phyloP scores from a whole-genome alignment of 2,113 vertebrate genomes.

The Uria aalge region DNA sequence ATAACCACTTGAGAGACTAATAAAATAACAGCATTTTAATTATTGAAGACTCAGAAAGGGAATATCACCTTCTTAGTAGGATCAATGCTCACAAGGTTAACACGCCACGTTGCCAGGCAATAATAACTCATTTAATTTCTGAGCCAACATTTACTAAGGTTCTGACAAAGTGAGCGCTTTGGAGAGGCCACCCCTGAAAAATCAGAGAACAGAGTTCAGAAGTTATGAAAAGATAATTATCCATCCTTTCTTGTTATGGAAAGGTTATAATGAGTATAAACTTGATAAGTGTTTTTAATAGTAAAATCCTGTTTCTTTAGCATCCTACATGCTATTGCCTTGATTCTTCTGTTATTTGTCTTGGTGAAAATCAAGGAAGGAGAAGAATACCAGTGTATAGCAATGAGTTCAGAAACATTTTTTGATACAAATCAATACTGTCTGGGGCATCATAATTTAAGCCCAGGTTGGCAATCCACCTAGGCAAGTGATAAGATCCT shows the following conservation, averaged over 20 bases:
- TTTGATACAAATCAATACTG: not conserved
- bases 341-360: not conserved
- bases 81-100: not conserved
- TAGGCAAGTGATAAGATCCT: not conserved
- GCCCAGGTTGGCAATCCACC: not conserved
- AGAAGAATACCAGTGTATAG: not conserved
- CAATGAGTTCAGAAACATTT: not conserved
- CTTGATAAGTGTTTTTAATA: not conserved
- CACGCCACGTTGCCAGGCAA: not conserved
- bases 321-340: not conserved
- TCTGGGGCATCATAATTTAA: not conserved
- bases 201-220: not conserved
- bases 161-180: not conserved
- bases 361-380: not conserved
- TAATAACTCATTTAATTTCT: not conserved
- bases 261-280: not conserved
- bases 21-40: not conserved
- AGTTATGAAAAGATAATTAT: not conserved
- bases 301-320: not conserved
- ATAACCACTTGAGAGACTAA: not conserved
- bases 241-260: not conserved
- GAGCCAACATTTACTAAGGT: not conserved
- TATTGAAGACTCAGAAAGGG: not conserved
- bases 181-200: not conserved
- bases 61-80: not conserved